Base-by-base conservation (phyloP, 1,140 invertebrate genomes). In the Aphis gossypii region DNA sequence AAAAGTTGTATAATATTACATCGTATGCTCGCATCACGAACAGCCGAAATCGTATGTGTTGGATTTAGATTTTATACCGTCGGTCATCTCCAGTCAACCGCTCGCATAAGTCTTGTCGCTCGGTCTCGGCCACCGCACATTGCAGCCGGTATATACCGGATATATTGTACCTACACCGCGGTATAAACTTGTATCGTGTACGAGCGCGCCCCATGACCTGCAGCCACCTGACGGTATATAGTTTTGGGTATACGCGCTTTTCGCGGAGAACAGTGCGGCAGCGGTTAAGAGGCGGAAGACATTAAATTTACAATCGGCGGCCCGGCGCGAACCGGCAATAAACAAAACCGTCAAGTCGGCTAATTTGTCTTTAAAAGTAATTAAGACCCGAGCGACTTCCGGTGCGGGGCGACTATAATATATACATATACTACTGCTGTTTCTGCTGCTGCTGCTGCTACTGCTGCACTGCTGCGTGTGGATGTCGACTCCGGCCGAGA, bases 311-410 rank as follows among this genome's bases (percentile, higher is more conserved):
- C 92, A 93, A 93, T 93, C 35, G 92, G 92, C 92, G 91, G 91
- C 76, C 46, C 23, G 25, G 68, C 48, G 91, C 82, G 76, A 56
- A 84, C 91, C 92, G 44, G 82, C 92, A 93, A 93, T 93, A 93
- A 93, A 93, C 92, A 93, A 93, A 93, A 93, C 92, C 68, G 92
- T 93, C 92, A 86, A 93, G 92, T 93, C 14, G 82, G 76, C 92
- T 84, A 93, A 93, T 93, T 93, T 93, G 92, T 93, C 92, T 93
- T 93, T 93, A 86, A 93, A 93, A 93, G 92, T 93, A 93, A 93
- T 93, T 93, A 93, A 93, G 92, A 93, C 92, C 60, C 35, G 25
- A 41, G 38, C 76, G 92, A 48, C 51, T 83, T 48, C 82, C 82
- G 21, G 38, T 21, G 68, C 38, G 88, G 35, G 86, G 46, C 8